Conservation (phyloP, 2,888 invertebrate genomes). For the Drosophila subsilvestris region DNA sequence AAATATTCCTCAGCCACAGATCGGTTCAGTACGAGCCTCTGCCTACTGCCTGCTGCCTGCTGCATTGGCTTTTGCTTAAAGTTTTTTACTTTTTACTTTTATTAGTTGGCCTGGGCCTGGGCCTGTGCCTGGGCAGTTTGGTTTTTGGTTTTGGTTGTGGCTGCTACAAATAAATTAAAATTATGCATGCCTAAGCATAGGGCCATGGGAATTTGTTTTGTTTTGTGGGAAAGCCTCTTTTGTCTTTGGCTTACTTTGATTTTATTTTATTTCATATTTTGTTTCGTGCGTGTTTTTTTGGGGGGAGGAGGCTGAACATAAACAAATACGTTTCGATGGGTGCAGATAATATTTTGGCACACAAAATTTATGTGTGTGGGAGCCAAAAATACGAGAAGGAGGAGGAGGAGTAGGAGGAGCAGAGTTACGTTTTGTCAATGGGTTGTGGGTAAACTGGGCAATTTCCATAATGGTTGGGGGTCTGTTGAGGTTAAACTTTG, state of each 20-base stretch:
- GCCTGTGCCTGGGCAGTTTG: constrained; percentile 21
- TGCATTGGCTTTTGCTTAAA: constrained; percentile 35
- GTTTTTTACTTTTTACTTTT: constrained; percentile 64
- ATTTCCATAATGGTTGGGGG: background rate
- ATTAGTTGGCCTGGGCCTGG: constrained; percentile 52
- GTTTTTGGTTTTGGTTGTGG: constrained; percentile 37
- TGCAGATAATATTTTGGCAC: constrained; percentile 27
- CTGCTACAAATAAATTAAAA: constrained; percentile 80
- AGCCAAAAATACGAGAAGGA: constrained; percentile 30
- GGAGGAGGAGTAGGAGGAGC: background rate
- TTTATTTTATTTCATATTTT: constrained; percentile 10
- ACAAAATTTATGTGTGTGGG: constrained; percentile 54
- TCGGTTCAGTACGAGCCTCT: constrained; percentile 14
- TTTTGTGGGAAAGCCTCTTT: constrained; percentile 43
- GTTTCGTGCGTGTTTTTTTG: background rate
- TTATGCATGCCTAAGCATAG: constrained; percentile 76
- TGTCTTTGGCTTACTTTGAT: constrained; percentile 27
- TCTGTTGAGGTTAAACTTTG: background rate
- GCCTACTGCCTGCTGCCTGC: background rate
- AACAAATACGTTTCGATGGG: constrained; percentile 47
- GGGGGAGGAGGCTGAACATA: constrained; percentile 22
- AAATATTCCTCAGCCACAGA: constrained; percentile 68
- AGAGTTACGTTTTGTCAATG: constrained; percentile 17
- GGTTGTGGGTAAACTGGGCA: constrained; percentile 8
- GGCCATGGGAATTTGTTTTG: constrained; percentile 65